phyloP scores from a whole-genome alignment of 2,888 invertebrate species.

The Laothoe populi region DNA sequence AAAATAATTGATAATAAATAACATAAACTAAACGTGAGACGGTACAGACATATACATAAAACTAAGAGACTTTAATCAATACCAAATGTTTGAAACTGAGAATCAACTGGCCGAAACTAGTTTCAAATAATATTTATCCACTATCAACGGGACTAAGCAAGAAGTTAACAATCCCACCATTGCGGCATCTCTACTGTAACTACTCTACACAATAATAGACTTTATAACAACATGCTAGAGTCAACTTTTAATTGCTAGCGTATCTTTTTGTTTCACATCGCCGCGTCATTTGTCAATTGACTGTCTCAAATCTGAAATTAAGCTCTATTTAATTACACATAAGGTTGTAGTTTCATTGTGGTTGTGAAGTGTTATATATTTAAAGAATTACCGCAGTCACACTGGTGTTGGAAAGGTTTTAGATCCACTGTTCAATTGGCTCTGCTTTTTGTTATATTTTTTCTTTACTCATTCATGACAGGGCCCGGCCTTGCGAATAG shows the following conservation, averaged over 20 bases:
- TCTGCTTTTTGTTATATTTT: conserved; percentile 10
- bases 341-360: background rate
- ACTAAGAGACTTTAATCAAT: conserved; percentile 57
- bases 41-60: conserved; percentile 32
- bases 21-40: conserved; percentile 28
- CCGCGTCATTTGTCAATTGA: conserved; percentile 14
- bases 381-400: conserved; percentile 46
- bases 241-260: conserved; percentile 27
- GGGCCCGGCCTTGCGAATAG: background rate
- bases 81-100: conserved; percentile 57
- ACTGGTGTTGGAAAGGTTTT: conserved; percentile 48
- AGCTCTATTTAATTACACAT: background rate
- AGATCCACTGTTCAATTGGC: conserved; percentile 45
- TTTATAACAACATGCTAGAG: conserved; percentile 9
- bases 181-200: conserved; percentile 37
- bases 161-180: conserved; percentile 54
- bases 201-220: conserved; percentile 1
- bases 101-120: conserved; percentile 63
- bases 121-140: conserved; percentile 71
- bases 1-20: background rate
- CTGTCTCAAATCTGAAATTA: background rate
- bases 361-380: conserved; percentile 32
- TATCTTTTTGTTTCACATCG: conserved; percentile 10
- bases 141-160: conserved; percentile 60
- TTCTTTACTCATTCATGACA: conserved; percentile 1